Percentiles rank a stretch among this genome's conserved stretches.
Evolutionary conservation across 2,888 invertebrate genomes (phyloP).

Genomic region (Ennomos erosarius): DNA sequence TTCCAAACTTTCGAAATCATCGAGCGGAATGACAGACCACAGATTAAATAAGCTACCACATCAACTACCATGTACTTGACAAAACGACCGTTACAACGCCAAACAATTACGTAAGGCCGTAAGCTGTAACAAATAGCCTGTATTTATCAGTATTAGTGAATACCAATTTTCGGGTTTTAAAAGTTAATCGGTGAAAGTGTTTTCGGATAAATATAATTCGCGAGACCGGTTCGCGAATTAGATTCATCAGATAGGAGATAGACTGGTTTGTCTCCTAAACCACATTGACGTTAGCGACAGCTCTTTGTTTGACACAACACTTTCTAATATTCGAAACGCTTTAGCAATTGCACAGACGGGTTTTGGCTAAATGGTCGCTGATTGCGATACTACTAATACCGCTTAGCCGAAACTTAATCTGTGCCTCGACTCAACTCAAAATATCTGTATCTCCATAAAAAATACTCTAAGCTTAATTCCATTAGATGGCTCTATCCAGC

Average conservation of each 20-base stretch:
- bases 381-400: too few relatives aligned
- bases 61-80: too few relatives aligned
- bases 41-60: neutral
- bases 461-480: too few relatives aligned
- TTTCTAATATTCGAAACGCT: conserved; percentile 36
- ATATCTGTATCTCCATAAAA: too few relatives aligned
- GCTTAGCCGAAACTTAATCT: too few relatives aligned
- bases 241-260: conserved; percentile 18
- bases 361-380: too few relatives aligned
- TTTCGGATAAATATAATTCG: conserved; percentile 25
- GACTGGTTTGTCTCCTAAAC: conserved; percentile 18
- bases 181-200: conserved; percentile 34
- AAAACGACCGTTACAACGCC: too few relatives aligned
- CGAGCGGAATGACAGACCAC: conserved; percentile 35
- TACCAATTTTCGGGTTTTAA: conserved; percentile 14
- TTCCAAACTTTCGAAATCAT: conserved; percentile 39
- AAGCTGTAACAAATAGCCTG: conserved; percentile 10
- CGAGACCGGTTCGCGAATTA: conserved; percentile 29
- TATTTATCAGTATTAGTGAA: conserved; percentile 9
- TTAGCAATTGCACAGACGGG: neutral
- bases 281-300: conserved; percentile 40
- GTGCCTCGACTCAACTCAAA: too few relatives aligned
- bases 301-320: conserved; percentile 38
- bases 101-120: too few relatives aligned
- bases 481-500: too few relatives aligned